These are phyloP conservation scores for Pseudolaguvia tuberculata DNA, from an alignment of 2,113 vertebrate species.

Conservation along the genomic window DNA sequence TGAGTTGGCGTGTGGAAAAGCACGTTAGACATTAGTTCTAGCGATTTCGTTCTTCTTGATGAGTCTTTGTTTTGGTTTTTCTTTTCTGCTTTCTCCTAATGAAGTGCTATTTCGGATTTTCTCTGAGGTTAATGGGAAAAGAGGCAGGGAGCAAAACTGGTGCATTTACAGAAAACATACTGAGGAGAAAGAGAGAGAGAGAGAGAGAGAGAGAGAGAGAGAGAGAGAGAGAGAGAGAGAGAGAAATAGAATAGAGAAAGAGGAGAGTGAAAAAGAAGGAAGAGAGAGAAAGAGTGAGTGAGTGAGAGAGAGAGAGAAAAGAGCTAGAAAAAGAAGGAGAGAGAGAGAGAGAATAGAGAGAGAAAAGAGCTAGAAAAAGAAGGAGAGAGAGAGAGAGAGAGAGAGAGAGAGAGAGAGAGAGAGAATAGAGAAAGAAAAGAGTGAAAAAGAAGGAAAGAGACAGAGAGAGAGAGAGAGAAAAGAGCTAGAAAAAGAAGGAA, in stretches of 20 bases:
- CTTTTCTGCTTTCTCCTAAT: conserved; percentile 51
- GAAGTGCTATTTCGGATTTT: conserved; percentile 54
- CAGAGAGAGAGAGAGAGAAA: no score
- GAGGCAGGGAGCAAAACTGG: conserved; percentile 41
- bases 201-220: no score
- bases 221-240: background rate
- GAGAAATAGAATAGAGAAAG: no score
- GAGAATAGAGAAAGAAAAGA: background rate
- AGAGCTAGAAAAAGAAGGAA: no score
- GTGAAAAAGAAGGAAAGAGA: no score
- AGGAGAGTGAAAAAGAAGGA: no score
- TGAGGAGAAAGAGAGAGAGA: background rate
- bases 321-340: no score
- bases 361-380: no score
- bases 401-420: conserved; percentile 5
- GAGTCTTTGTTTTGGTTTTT: conserved; percentile 53
- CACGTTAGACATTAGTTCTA: conserved; percentile 3
- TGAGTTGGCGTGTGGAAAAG: background rate
- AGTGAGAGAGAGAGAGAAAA: no score
- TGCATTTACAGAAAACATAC: conserved; percentile 44
- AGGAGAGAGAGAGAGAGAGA: conserved; percentile 10
- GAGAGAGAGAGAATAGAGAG: no score
- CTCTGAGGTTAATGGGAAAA: conserved; percentile 52
- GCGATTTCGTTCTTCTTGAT: conserved; percentile 49
- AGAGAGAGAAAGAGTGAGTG: no score